A percentile compares a stretch with the other conserved stretches of the same genome.
phyloP scores from a whole-genome alignment of 2,113 vertebrate species.

The Crotalus horridus region DNA sequence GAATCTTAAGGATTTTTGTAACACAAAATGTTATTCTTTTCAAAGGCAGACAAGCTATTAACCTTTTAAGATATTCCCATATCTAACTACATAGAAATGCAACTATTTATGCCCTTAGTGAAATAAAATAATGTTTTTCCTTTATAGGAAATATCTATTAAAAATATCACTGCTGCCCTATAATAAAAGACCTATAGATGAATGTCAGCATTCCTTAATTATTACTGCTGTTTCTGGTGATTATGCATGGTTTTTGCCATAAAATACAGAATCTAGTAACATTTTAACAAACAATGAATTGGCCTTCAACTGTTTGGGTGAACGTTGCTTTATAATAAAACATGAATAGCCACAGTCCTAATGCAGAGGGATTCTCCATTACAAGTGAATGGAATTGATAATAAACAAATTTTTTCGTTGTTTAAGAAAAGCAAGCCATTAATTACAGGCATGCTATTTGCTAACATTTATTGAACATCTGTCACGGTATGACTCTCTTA shows the following conservation, averaged over 20 bases:
- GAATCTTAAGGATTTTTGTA: not conserved
- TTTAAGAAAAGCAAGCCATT: not conserved
- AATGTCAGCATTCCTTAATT: constrained; percentile 1
- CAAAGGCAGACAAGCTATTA: not conserved
- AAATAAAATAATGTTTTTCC: constrained; percentile 5
- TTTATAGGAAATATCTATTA: not conserved
- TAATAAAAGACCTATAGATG: not conserved
- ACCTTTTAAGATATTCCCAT: not conserved
- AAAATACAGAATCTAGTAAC: not conserved
- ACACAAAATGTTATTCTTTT: not conserved
- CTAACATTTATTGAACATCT: not conserved
- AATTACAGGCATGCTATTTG: not conserved
- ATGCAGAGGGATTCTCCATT: not conserved
- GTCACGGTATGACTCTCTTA: not conserved
- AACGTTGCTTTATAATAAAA: not conserved
- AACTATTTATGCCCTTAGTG: not conserved
- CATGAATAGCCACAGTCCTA: not conserved
- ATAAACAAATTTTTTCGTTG: not conserved
- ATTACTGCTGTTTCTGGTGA: not conserved
- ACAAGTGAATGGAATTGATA: not conserved
- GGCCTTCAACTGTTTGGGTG: not conserved
- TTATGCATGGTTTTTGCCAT: not conserved
- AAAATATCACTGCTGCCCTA: not conserved
- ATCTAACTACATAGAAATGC: not conserved
- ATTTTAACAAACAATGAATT: not conserved